A percentile compares a stretch with the other conserved stretches of the same genome.
These are phyloP conservation scores for Stenurella melanura DNA, from an alignment of 2,888 invertebrate species.

Conservation along the genomic window DNA sequence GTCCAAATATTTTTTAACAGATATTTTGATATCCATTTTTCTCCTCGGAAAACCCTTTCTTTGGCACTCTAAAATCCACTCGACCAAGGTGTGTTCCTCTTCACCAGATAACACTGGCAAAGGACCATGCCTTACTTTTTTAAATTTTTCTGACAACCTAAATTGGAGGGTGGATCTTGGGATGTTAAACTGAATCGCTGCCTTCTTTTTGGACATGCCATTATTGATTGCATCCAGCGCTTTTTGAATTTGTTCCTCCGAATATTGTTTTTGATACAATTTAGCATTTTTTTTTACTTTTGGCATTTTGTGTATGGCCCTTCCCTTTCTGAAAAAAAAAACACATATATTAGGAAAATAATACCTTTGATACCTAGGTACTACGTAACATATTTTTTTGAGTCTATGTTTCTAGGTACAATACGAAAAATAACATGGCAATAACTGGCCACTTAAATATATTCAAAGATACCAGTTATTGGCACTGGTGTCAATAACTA, in stretches of 20 bases:
- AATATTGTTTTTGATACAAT: no score
- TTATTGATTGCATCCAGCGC: no score
- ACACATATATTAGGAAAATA: no score
- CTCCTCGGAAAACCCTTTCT: constrained; percentile 6
- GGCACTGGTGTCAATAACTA: constrained; percentile 9
- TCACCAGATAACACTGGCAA: background rate
- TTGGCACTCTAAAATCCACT: background rate
- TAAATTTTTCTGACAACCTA: background rate
- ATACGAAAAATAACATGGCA: background rate
- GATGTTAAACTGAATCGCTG: no score
- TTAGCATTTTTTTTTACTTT: no score
- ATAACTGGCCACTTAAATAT: background rate
- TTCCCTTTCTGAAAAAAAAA: no score
- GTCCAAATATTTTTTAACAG: background rate
- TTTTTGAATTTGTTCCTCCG: no score
- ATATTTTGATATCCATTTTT: background rate
- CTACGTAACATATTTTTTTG: no score
- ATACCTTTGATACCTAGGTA: no score
- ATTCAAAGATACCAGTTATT: background rate
- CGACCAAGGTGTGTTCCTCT: background rate
- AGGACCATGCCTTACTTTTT: background rate
- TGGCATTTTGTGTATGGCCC: no score
- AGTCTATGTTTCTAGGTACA: constrained; percentile 3
- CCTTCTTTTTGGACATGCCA: no score
- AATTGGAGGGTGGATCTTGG: no score